Base-by-base conservation (phyloP, 2,797 vertebrate genomes). In the Thunnus albacares region DNA sequence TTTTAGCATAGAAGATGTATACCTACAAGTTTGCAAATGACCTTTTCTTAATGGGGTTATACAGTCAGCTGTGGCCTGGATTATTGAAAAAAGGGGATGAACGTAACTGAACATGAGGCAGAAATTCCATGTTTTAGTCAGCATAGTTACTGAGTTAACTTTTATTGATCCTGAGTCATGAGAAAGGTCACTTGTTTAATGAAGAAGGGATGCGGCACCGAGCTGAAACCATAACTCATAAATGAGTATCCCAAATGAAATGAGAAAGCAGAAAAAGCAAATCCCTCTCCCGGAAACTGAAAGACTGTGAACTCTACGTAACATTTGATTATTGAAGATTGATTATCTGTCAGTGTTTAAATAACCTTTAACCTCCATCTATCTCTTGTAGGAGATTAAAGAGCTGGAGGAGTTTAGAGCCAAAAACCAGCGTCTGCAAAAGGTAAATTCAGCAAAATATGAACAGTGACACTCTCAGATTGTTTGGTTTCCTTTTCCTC, bases 381-480 rank as follows among this genome's bases (percentile, higher is more conserved):
- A 70, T 79, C 15, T 7, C 56, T 60, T 80, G 70, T 82, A 99
- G 98, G 98, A 99, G 82, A 99, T 99, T 83, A 95, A 97, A 90
- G 93, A 95, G 22, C 93, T 99, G 80, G 98, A 99, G 90, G 98
- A 99, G 90, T 99, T 98, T 69, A 95, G 96, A 91, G 94, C 97
- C 83, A 99, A 98, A 95, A 99, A 99, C 92, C 97, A 99, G 89
- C 97, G 98, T 78, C 93, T 98, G 77, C 95, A 97, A 86, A 99
- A 98, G 93, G 94, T 98, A 33, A 79, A 67, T 14, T 53, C 7
- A 1, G 5, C 6, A 22, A 72, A 43, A 38, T 49, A 30, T 35
- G 1, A 26, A 8, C 10, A 22, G 0, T 3, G 13, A 20, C 71
- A 4, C 18, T 65, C 1, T 49, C 33, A 4, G 63, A 3, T 6